A percentile compares a stretch with the other conserved stretches of the same genome.
phyloP scores from a whole-genome alignment of 2,888 invertebrate genomes.

The Anarsia innoxiella region DNA sequence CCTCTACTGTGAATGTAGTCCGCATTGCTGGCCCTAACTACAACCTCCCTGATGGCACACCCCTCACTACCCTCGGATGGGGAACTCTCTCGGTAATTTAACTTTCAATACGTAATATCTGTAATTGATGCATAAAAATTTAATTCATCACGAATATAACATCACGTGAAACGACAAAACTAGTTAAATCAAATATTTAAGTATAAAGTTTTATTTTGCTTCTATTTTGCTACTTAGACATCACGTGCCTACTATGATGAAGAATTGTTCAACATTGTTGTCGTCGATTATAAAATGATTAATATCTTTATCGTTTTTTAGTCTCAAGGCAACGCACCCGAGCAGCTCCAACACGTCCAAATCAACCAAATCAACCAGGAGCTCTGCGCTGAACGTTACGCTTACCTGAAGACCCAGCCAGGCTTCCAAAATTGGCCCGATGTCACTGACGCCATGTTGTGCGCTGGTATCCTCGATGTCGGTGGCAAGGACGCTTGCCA shows the following conservation, averaged over 20 bases:
- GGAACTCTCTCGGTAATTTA: slow-evolving; percentile 33
- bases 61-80: slow-evolving; percentile 45
- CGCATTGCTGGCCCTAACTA: slow-evolving; percentile 26
- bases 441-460: slow-evolving; percentile 34
- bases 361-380: slow-evolving; percentile 42
- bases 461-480: slow-evolving; percentile 32
- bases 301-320: slow-evolving; percentile 17
- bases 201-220: too few species aligned
- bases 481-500: slow-evolving; percentile 22
- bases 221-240: too few species aligned
- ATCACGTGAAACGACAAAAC: too few species aligned
- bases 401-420: slow-evolving; percentile 16
- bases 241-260: too few species aligned
- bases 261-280: too few species aligned
- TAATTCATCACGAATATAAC: too few species aligned
- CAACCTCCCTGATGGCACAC: slow-evolving; percentile 26
- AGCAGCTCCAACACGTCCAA: slow-evolving; percentile 25
- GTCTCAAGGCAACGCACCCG: slow-evolving; percentile 17
- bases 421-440: slow-evolving; percentile 16
- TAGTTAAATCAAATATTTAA: too few species aligned
- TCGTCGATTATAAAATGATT: too few species aligned
- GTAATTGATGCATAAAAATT: too few species aligned
- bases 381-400: slow-evolving; percentile 38
- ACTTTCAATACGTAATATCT: neutral
- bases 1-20: slow-evolving; percentile 18